Evolutionary conservation across 2,888 invertebrate species (phyloP), one percentile per base, ranked within the genome.

Genomic region (Hirtodrosophila alboralis): DNA sequence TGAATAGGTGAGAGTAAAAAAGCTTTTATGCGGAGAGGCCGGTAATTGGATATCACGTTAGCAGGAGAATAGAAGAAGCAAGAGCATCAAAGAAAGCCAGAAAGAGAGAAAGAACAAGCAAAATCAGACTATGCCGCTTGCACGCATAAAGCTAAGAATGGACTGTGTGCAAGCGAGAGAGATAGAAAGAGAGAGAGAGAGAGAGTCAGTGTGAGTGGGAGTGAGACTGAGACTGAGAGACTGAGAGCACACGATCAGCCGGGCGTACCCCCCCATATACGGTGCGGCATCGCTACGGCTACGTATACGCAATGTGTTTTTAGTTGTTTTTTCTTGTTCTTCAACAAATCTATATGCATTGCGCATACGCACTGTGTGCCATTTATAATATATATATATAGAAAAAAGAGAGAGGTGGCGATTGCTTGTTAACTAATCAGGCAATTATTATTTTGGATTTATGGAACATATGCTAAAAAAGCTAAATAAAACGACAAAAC

Each of bases 251-350:
- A 54, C 41, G 62, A 48, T 56, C 61, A 30, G 52, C 51, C 45
- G 74, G 38, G 62, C 27, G 57, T 45, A n/a, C n/a, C 58, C 60
- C 61, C 75, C 79, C 79, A 81, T 80, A 80, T 80, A 80, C 79
- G 79, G 79, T 73, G 58, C 75, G 69, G 59, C 54, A 58, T 34
- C 12, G 51, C 43, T 61, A 47, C n/a, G n/a, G n/a, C n/a, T n/a
- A 64, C 75, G 79, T 84, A 81, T 79, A 79, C 79, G 85, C 84
- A 81, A 78, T 75, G 23, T 65, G 57, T 44, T 53, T 57, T n/a
- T n/a, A n/a, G n/a, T n/a, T n/a, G n/a, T n/a, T n/a, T n/a, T n/a
- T n/a, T n/a, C n/a, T n/a, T n/a, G n/a, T n/a, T n/a, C n/a, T n/a
- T n/a, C n/a, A n/a, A n/a, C n/a, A n/a, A n/a, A 30, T 52, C 56